Percentiles rank a stretch among this genome's conserved stretches.
These are phyloP conservation scores for Apogon hyalosoma DNA, from an alignment of 2,797 vertebrate genomes.

Conservation along the genomic window DNA sequence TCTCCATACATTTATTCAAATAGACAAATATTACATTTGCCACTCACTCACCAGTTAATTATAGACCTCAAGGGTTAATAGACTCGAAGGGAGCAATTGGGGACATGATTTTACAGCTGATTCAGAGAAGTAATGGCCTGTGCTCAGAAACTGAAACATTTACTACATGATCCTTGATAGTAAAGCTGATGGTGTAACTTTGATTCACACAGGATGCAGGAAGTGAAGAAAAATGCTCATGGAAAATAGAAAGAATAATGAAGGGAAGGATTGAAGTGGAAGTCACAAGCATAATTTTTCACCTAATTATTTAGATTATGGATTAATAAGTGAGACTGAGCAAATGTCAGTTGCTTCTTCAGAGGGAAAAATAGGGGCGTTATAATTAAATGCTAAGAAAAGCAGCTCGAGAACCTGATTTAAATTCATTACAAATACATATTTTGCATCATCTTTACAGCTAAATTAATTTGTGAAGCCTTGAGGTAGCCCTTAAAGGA, in stretches of 20 bases:
- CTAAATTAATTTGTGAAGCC: constrained; percentile 19
- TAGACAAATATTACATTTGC: constrained; percentile 11
- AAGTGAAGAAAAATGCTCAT: constrained; percentile 1
- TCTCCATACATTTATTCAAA: constrained; percentile 52
- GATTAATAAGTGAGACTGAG: constrained; percentile 28
- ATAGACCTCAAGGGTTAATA: constrained; percentile 46
- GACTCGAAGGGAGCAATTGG: constrained; percentile 6
- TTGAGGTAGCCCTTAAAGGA: constrained; percentile 19
- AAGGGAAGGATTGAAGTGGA: constrained; percentile 33
- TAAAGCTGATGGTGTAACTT: neutral
- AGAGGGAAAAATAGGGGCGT: constrained; percentile 24
- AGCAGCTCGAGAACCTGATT: constrained; percentile 37
- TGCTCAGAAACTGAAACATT: neutral
- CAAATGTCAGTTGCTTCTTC: constrained; percentile 15
- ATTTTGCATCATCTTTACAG: constrained; percentile 29
- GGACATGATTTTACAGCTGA: constrained; percentile 2
- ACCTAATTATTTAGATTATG: constrained; percentile 45
- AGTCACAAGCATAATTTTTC: constrained; percentile 31
- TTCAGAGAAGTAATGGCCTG: neutral
- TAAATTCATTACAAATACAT: constrained; percentile 26
- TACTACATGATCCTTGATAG: neutral
- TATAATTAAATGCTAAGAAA: constrained; percentile 36
- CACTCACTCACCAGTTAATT: constrained; percentile 31
- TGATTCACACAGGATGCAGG: neutral
- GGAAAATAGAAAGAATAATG: constrained; percentile 29